Conservation (phyloP, 2,888 invertebrate genomes). For the Tachystola acroxantha region DNA sequence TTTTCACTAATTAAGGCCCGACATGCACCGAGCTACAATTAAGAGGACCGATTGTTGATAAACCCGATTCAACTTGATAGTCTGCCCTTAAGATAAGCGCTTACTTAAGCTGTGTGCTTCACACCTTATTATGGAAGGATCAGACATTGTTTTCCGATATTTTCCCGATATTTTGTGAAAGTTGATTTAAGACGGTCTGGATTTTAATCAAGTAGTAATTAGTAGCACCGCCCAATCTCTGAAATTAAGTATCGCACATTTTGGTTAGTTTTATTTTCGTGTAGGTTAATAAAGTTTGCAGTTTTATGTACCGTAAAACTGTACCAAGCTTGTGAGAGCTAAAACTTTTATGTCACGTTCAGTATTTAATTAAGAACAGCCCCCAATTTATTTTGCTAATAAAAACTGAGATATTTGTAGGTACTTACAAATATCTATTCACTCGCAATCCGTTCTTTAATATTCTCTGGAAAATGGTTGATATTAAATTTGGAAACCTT, state of each 20-base stretch:
- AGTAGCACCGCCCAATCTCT: too few species aligned
- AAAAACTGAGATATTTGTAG: neutral
- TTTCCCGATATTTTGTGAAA: slow-evolving; percentile 13
- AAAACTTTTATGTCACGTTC: neutral
- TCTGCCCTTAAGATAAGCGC: slow-evolving; percentile 48
- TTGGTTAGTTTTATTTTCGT: neutral
- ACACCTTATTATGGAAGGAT: slow-evolving; percentile 55
- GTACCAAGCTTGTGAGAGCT: neutral
- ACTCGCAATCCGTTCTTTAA: too few species aligned
- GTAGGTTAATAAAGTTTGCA: neutral
- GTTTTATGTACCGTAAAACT: neutral
- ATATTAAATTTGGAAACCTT: too few species aligned
- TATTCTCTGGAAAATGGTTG: too few species aligned
- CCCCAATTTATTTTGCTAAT: neutral
- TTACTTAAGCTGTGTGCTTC: slow-evolving; percentile 51
- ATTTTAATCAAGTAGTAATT: slow-evolving; percentile 6
- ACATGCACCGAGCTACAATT: slow-evolving; percentile 70
- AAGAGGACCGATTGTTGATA: slow-evolving; percentile 70
- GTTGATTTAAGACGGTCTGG: neutral
- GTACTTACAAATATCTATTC: too few species aligned
- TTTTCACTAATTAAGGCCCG: slow-evolving; percentile 73
- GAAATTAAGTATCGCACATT: neutral
- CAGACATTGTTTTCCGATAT: slow-evolving; percentile 25
- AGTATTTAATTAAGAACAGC: neutral
- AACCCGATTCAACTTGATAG: slow-evolving; percentile 55